Conservation (phyloP, 2,797 vertebrate species). For the Cryptoprocta ferox region DNA sequence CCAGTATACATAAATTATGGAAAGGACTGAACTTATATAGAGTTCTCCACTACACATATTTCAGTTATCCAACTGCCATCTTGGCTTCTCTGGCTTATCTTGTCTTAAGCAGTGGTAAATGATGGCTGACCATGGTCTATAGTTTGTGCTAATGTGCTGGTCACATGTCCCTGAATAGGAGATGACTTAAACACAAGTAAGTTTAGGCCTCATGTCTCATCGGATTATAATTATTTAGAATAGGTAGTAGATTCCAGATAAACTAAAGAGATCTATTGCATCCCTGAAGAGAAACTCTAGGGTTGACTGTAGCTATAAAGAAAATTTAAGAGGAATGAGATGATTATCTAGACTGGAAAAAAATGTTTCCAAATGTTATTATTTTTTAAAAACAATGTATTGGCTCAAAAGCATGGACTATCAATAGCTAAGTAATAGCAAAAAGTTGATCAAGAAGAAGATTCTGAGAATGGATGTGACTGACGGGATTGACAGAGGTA, state of each 20-base stretch:
- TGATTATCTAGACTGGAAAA: background rate
- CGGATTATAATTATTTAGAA: conserved; percentile 10
- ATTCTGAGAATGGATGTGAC: background rate
- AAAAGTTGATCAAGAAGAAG: background rate
- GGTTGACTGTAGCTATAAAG: background rate
- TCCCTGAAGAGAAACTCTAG: conserved; percentile 30
- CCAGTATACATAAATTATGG: background rate
- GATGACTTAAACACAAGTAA: background rate
- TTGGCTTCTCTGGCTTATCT: background rate
- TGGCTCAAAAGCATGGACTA: background rate
- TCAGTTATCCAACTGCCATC: background rate
- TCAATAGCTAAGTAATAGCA: background rate
- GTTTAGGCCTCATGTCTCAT: background rate
- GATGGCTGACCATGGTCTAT: background rate
- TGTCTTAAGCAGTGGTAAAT: background rate
- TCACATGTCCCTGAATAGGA: background rate
- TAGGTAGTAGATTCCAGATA: background rate
- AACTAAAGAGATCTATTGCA: background rate
- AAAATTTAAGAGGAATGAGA: background rate
- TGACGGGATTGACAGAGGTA: background rate
- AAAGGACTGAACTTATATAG: background rate
- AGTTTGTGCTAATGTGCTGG: background rate
- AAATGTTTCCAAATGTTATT: background rate
- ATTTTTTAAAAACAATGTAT: background rate
- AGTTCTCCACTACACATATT: background rate